These are phyloP conservation scores for Drosophila monieri DNA, from an alignment of 2,888 invertebrate genomes.

Conservation along the genomic window DNA sequence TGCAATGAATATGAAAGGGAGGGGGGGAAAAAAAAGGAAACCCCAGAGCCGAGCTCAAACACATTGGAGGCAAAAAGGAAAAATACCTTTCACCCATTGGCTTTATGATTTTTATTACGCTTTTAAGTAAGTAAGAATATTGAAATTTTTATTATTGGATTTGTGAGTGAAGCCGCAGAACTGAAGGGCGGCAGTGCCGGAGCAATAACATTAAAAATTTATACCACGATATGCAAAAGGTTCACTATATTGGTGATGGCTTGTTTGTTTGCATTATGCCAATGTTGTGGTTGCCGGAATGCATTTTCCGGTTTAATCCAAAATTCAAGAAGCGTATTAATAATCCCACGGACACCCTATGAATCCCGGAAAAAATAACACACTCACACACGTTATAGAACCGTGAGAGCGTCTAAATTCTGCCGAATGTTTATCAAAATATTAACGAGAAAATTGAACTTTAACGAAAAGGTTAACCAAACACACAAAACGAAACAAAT, in stretches of 20 bases:
- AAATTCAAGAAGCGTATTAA: constrained; percentile 49
- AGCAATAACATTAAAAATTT: constrained; percentile 45
- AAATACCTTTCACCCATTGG: constrained; percentile 23
- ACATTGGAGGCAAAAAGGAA: constrained; percentile 20
- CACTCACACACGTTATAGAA: constrained; percentile 2
- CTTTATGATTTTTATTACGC: constrained; percentile 40
- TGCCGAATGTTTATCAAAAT: constrained; percentile 50
- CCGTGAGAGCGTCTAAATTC: constrained; percentile 46
- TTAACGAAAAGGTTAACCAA: constrained; percentile 65
- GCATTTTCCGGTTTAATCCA: constrained; percentile 39
- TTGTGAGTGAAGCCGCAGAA: constrained; percentile 33
- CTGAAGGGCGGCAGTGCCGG: constrained; percentile 5
- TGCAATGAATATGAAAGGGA: constrained; percentile 67
- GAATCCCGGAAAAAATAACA: constrained; percentile 44
- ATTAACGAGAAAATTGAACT: constrained; percentile 67
- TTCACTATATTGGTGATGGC: constrained; percentile 13
- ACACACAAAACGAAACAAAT: constrained; percentile 30
- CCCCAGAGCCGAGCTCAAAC: constrained; percentile 7
- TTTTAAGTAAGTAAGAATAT: constrained; percentile 50
- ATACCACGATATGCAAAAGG: constrained; percentile 26
- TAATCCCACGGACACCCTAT: constrained; percentile 53
- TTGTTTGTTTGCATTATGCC: constrained; percentile 38
- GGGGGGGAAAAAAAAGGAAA: constrained; percentile 8
- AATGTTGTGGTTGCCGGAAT: constrained; percentile 26
- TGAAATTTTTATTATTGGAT: constrained; percentile 41